Evolutionary conservation across 2,888 invertebrate species (phyloP).

Genomic region (Lumbricus terrestris): DNA sequence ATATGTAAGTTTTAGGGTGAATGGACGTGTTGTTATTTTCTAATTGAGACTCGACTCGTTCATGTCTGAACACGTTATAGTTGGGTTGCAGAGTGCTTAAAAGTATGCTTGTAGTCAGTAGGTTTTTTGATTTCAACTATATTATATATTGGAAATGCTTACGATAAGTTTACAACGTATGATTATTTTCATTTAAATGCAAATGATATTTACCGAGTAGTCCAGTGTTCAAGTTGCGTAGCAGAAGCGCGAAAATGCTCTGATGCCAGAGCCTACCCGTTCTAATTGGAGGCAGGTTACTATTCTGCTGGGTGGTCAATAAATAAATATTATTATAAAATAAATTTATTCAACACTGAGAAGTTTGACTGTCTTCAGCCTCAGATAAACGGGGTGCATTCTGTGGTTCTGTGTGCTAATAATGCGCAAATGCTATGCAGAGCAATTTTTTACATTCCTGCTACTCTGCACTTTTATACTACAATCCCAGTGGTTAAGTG

Average conservation of each 20-base stretch:
- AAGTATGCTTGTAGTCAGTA: not conserved
- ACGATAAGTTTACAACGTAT: not conserved
- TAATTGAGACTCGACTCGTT: not conserved
- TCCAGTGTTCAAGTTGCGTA: not conserved
- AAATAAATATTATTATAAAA: not conserved
- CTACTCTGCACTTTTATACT: not conserved
- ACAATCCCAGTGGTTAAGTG: too few relatives aligned
- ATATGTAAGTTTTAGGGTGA: not conserved
- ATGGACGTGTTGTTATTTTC: not conserved
- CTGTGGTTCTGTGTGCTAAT: not conserved
- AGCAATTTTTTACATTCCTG: not conserved
- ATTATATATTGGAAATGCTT: not conserved
- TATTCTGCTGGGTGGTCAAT: not conserved
- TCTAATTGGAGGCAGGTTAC: not conserved
- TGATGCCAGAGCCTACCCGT: not conserved
- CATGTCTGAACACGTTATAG: conserved; percentile 3
- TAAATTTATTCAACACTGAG: not conserved
- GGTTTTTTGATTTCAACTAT: not conserved
- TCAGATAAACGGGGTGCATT: not conserved
- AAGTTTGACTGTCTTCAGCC: not conserved
- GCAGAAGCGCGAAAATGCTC: not conserved
- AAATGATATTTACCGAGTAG: not conserved
- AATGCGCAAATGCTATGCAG: not conserved
- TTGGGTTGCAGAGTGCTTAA: not conserved
- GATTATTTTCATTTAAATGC: not conserved